Conservation (phyloP, 2,888 invertebrate species). For the Willowsia nigromaculata region DNA sequence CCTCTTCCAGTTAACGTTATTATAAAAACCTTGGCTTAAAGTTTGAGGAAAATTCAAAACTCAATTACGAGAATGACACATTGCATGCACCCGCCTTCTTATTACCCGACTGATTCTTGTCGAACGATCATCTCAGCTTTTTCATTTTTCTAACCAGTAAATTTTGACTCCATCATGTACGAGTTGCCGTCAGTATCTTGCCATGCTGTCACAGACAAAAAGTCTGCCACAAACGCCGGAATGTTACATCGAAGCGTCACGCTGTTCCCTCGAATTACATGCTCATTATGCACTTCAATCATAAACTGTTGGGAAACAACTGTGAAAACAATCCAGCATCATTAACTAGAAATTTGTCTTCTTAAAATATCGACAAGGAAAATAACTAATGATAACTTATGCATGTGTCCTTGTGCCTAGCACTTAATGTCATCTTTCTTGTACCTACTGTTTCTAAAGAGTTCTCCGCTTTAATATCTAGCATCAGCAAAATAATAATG, state of each 20-base stretch:
- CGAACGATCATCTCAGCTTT: not conserved
- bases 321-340: conserved; percentile 80
- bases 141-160: conserved; percentile 55
- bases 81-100: conserved; percentile 50
- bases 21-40: not conserved
- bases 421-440: not conserved
- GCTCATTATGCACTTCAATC: conserved; percentile 93
- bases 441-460: not conserved
- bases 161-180: conserved; percentile 69
- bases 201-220: conserved; percentile 94
- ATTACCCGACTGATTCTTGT: conserved; percentile 31
- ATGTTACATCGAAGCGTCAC: conserved; percentile 94
- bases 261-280: conserved; percentile 92
- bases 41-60: not conserved
- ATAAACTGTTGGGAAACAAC: conserved; percentile 94
- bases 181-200: conserved; percentile 84
- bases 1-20: not conserved
- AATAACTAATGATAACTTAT: not conserved
- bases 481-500: not conserved
- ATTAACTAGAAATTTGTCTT: not conserved
- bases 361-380: not conserved
- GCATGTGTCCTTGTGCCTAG: no score
- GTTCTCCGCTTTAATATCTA: not conserved
- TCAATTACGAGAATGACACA: not conserved
- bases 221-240: conserved; percentile 92